A percentile compares a stretch with the other conserved stretches of the same genome.
phyloP scores from a whole-genome alignment of 1,140 invertebrate genomes.

The Dendrolimus punctatus region DNA sequence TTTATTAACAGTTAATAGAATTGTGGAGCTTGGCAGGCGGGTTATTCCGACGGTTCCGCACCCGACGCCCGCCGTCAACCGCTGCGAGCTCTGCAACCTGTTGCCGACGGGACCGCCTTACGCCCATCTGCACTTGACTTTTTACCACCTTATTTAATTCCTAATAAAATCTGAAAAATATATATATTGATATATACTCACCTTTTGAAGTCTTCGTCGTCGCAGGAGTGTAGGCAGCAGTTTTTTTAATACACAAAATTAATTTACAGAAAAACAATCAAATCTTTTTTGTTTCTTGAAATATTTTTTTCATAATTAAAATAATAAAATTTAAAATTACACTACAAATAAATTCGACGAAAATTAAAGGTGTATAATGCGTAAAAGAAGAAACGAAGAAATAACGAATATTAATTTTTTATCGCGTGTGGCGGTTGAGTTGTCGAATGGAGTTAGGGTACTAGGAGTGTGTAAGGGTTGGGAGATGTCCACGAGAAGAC shows the following conservation, averaged over 20 bases:
- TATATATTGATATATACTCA: constrained; percentile 13
- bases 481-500: constrained; percentile 32
- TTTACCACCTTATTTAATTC: constrained; percentile 9
- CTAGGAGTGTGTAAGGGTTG: constrained; percentile 18
- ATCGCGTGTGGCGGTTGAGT: constrained; percentile 54
- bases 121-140: constrained; percentile 47
- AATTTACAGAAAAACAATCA: constrained; percentile 45
- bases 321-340: constrained; percentile 32
- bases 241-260: constrained; percentile 46
- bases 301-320: constrained; percentile 32
- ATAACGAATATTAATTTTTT: constrained; percentile 27
- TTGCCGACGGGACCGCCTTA: constrained; percentile 67
- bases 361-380: constrained; percentile 32
- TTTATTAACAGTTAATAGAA: constrained; percentile 56
- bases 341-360: constrained; percentile 43
- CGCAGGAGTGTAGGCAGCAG: constrained; percentile 11
- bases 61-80: constrained; percentile 24
- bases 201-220: constrained; percentile 10
- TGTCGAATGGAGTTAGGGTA: constrained; percentile 34
- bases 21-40: constrained; percentile 38
- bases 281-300: constrained; percentile 23
- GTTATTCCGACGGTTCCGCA: constrained; percentile 15
- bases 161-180: constrained; percentile 18
- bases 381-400: constrained; percentile 47
- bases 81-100: constrained; percentile 39